A percentile compares a stretch with the other conserved stretches of the same genome.
These are phyloP conservation scores for Idaea straminata DNA, from an alignment of 2,888 invertebrate species.

Conservation along the genomic window DNA sequence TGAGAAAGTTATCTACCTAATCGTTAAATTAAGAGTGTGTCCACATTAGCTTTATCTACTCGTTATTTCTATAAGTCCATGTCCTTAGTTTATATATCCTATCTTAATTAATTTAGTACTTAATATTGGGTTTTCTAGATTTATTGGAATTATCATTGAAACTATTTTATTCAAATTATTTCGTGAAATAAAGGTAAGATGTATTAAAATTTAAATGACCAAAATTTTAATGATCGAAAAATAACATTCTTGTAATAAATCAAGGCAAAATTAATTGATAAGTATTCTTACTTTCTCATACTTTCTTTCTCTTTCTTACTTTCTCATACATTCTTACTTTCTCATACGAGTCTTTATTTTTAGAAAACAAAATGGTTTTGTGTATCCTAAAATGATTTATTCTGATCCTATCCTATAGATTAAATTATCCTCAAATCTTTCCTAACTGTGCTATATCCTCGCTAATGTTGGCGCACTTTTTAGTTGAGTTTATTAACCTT, in stretches of 20 bases:
- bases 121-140: conserved; percentile 6
- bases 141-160: neutral
- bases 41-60: conserved; percentile 13
- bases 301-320: too few relatives aligned
- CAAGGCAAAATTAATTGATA: neutral
- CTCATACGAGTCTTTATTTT: neutral
- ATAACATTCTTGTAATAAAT: neutral
- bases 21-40: conserved; percentile 17
- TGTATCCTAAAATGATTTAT: neutral
- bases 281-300: neutral
- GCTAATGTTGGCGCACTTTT: conserved; percentile 3
- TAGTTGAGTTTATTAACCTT: neutral
- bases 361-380: neutral
- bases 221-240: neutral
- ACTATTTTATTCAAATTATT: neutral
- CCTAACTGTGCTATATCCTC: neutral
- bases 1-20: conserved; percentile 6
- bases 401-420: neutral
- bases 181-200: neutral
- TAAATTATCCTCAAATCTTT: too few relatives aligned
- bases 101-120: neutral
- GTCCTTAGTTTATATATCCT: conserved; percentile 3
- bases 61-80: neutral
- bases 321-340: conserved; percentile 1
- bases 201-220: neutral